These are phyloP conservation scores for Dioctria rufipes DNA, from an alignment of 2,888 invertebrate species.

Conservation along the genomic window DNA sequence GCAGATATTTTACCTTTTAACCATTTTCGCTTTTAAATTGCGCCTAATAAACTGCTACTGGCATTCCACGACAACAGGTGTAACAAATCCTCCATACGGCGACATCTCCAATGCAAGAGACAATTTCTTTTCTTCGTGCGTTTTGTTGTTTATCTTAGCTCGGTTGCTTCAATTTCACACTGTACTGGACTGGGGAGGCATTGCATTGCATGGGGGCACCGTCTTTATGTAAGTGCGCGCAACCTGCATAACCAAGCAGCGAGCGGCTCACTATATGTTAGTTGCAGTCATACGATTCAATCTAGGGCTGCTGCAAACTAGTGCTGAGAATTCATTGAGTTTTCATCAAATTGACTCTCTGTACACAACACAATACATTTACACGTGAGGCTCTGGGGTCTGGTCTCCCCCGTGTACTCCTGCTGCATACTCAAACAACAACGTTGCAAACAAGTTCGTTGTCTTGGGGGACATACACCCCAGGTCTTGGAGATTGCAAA, in stretches of 20 bases:
- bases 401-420: constrained; percentile 22
- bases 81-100: constrained; percentile 54
- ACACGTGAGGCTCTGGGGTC: not conserved
- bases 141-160: not conserved
- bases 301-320: not conserved
- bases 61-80: constrained; percentile 59
- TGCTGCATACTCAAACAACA: constrained; percentile 3
- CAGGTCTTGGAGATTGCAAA: constrained; percentile 10
- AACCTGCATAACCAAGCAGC: too few species aligned
- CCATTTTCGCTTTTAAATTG: constrained; percentile 61
- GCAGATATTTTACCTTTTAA: constrained; percentile 49
- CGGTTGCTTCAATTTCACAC: constrained; percentile 6
- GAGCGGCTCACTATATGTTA: too few species aligned
- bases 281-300: not conserved
- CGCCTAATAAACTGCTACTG: constrained; percentile 61
- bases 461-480: constrained; percentile 20
- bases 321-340: constrained; percentile 49
- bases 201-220: not conserved
- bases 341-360: constrained; percentile 31
- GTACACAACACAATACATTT: not conserved
- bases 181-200: not conserved
- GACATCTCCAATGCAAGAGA: constrained; percentile 45
- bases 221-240: not conserved
- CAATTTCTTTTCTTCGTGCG: constrained; percentile 20
- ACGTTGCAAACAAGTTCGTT: constrained; percentile 28